A percentile compares a stretch with the other conserved stretches of the same genome.
Conservation (phyloP, 2,888 invertebrate genomes). For the Halictus ligatus region DNA sequence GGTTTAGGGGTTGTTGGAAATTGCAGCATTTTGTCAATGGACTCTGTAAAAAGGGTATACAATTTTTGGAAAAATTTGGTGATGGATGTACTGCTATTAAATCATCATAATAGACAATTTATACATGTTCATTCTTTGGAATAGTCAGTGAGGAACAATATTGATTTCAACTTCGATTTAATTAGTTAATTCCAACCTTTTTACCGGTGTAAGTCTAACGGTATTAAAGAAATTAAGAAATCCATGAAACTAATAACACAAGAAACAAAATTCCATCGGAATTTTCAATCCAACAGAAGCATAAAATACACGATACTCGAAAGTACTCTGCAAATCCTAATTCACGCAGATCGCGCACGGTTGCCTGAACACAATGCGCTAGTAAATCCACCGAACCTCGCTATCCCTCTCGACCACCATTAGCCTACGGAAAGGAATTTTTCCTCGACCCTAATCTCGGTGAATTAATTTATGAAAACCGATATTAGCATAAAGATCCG, state of each 20-base stretch:
- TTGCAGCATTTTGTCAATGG: no score
- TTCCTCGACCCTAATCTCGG: constrained; percentile 1
- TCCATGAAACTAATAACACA: not conserved
- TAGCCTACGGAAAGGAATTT: not conserved
- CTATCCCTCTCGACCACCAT: not conserved
- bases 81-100: no score
- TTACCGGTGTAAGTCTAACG: no score
- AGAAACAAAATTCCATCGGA: not conserved
- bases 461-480: constrained; percentile 6
- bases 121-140: no score
- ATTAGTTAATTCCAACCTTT: no score
- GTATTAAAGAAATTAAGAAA: not conserved
- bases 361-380: not conserved
- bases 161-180: no score
- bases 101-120: no score
- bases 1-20: no score
- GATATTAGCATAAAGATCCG: not conserved
- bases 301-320: not conserved
- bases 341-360: not conserved
- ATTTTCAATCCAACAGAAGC: not conserved
- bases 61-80: no score
- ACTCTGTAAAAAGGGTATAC: no score
- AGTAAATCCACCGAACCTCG: not conserved
- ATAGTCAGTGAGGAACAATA: no score
- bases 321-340: not conserved